A percentile compares a stretch with the other conserved stretches of the same genome.
Evolutionary conservation across 2,888 invertebrate genomes (phyloP).

Genomic region (Melanostoma scalare): DNA sequence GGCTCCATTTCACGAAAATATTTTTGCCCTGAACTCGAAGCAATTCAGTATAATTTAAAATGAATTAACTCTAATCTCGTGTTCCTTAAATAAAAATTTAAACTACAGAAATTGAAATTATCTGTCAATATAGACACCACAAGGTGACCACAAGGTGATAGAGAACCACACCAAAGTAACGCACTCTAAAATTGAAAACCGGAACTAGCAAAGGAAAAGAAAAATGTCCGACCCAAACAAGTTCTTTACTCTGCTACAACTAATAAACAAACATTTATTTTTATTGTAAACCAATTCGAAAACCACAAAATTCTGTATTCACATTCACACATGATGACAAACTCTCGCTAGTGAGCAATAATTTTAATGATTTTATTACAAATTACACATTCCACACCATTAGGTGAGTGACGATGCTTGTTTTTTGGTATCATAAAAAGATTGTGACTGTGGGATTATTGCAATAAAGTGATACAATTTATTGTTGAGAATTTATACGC

Average conservation of each 20-base stretch:
- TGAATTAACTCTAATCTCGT: no score
- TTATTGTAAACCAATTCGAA: constrained; percentile 11
- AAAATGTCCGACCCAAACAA: not conserved
- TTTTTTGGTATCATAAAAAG: constrained; percentile 11
- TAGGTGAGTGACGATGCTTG: constrained; percentile 26
- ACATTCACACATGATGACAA: not conserved
- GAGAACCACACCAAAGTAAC: no score
- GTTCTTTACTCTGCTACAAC: not conserved
- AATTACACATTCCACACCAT: constrained; percentile 61
- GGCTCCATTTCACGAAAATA: no score
- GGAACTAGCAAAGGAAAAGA: no score
- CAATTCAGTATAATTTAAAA: no score
- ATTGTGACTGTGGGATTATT: not conserved
- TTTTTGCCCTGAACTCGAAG: no score
- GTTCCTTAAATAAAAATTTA: no score
- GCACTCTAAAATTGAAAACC: no score
- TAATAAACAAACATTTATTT: not conserved
- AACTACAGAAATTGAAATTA: no score
- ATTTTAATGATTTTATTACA: constrained; percentile 60
- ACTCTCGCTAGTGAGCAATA: constrained; percentile 27
- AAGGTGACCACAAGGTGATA: no score
- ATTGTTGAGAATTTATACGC: not conserved
- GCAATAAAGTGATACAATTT: constrained; percentile 33
- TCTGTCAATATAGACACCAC: no score
- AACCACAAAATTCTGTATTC: not conserved